These are phyloP conservation scores for Lumbricus terrestris DNA, from an alignment of 2,888 invertebrate species.

Conservation along the genomic window DNA sequence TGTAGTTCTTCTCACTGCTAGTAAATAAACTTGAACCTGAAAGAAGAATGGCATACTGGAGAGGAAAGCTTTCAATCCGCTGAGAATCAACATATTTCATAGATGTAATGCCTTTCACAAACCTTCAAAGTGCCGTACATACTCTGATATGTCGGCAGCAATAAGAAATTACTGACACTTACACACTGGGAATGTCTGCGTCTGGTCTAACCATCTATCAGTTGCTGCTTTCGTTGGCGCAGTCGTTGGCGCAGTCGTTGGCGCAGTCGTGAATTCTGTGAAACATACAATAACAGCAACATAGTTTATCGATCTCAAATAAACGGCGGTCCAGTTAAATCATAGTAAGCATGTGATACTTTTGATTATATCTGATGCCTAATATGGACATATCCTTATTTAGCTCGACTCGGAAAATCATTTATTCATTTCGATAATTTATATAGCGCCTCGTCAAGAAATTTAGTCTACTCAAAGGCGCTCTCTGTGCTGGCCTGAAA, in stretches of 20 bases:
- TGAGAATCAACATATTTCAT: not conserved
- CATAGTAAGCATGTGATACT: not conserved
- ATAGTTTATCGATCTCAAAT: not conserved
- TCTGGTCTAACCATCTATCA: not conserved
- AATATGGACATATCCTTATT: not conserved
- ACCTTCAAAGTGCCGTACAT: too few relatives aligned
- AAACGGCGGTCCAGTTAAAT: not conserved
- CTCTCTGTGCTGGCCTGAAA: too few relatives aligned
- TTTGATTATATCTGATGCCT: not conserved
- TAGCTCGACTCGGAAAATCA: too few relatives aligned
- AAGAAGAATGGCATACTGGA: not conserved
- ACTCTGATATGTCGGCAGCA: not conserved
- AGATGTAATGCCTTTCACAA: too few relatives aligned
- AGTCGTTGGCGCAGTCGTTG: too few relatives aligned
- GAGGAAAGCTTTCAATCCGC: not conserved
- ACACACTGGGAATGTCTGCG: slow-evolving; percentile 6
- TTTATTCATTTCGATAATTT: too few relatives aligned
- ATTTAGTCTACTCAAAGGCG: too few relatives aligned
- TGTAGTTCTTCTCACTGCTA: not conserved
- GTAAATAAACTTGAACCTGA: not conserved
- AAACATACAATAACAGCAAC: not conserved
- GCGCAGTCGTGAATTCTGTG: slow-evolving; percentile 3
- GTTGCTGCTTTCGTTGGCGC: not conserved
- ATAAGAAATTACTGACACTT: not conserved
- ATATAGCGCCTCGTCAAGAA: too few relatives aligned